Conservation (phyloP, 2,888 invertebrate species). For the Elegia similella region DNA sequence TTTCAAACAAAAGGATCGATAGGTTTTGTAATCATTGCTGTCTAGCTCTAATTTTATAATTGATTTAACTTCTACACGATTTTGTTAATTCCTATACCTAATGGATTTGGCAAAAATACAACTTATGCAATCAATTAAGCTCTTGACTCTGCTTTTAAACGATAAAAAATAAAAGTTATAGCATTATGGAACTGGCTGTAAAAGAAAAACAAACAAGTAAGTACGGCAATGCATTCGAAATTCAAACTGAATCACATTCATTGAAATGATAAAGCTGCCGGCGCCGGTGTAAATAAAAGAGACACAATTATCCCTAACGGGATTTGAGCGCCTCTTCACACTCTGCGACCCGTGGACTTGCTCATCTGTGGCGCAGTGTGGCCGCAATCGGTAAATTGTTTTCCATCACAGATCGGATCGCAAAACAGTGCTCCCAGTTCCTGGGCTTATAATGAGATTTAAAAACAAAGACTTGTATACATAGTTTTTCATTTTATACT, state of each 20-base stretch:
- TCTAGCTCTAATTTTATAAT: neutral
- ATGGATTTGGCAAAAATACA: too few species aligned
- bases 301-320: constrained; percentile 65
- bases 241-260: constrained; percentile 38
- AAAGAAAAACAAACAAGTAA: neutral
- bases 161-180: neutral
- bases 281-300: constrained; percentile 58
- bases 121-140: too few species aligned
- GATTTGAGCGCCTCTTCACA: constrained; percentile 59
- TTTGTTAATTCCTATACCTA: too few species aligned
- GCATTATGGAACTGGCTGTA: constrained; percentile 1
- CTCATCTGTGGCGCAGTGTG: constrained; percentile 45
- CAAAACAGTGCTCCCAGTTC: constrained; percentile 18
- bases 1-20: constrained; percentile 15
- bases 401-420: constrained; percentile 16
- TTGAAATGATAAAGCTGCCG: constrained; percentile 40
- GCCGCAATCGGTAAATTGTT: constrained; percentile 27
- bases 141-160: neutral
- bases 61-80: neutral
- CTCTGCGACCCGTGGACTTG: constrained; percentile 56
- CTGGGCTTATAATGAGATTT: too few species aligned
- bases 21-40: constrained; percentile 1
- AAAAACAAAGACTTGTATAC: too few species aligned
- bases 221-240: constrained; percentile 28
- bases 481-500: too few species aligned